Evolutionary conservation across 1,140 invertebrate species (phyloP).

Genomic region (Drosophila ogumai): DNA sequence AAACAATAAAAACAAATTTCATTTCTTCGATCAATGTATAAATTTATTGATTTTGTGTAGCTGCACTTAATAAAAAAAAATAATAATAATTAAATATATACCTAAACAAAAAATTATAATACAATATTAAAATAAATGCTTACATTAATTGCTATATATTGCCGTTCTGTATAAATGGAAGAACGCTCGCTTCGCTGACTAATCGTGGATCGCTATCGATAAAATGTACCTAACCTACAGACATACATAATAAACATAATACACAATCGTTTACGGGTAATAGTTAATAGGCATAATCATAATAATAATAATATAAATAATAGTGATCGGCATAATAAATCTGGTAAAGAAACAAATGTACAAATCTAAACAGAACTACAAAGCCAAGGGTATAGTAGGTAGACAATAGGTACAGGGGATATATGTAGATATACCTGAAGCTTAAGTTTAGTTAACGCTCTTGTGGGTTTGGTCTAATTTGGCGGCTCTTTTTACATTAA

Average conservation of each 20-base stretch:
- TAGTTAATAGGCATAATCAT: slow-evolving; percentile 23
- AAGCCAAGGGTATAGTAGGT: slow-evolving; percentile 6
- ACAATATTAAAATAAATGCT: slow-evolving; percentile 45
- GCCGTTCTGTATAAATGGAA: slow-evolving; percentile 27
- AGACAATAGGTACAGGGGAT: background rate
- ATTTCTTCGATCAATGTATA: slow-evolving; percentile 26
- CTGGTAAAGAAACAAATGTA: slow-evolving; percentile 24
- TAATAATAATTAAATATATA: slow-evolving; percentile 16
- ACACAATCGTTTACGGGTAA: slow-evolving; percentile 39
- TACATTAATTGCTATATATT: slow-evolving; percentile 15
- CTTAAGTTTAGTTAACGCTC: slow-evolving; percentile 77
- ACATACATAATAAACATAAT: slow-evolving; percentile 32
- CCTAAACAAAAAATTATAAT: background rate
- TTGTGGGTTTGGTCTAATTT: slow-evolving; percentile 76
- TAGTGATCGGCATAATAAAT: slow-evolving; percentile 4
- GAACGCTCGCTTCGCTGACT: slow-evolving; percentile 26
- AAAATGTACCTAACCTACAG: slow-evolving; percentile 23
- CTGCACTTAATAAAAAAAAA: slow-evolving; percentile 30
- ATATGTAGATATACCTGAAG: slow-evolving; percentile 58
- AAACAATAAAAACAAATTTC: background rate
- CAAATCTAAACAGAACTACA: slow-evolving; percentile 38
- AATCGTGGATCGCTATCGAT: slow-evolving; percentile 23
- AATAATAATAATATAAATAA: slow-evolving; percentile 5
- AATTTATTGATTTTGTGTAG: slow-evolving; percentile 42
- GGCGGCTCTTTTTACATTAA: slow-evolving; percentile 54